These are phyloP conservation scores for Onychomys leucogaster DNA, from an alignment of 2,797 vertebrate species.

Conservation along the genomic window DNA sequence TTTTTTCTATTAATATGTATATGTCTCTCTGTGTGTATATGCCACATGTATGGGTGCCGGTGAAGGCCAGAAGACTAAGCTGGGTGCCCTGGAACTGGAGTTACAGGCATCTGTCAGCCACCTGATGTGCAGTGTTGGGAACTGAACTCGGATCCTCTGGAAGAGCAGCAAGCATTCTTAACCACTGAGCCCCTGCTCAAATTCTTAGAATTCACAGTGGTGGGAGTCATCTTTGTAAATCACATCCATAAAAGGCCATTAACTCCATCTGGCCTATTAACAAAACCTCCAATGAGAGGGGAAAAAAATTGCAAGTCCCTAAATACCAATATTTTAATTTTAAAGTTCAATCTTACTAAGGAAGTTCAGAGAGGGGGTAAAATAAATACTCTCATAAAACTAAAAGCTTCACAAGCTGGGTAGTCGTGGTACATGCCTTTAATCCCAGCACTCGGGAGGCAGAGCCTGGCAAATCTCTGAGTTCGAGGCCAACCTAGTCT, in stretches of 20 bases:
- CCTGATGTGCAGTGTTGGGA: not conserved
- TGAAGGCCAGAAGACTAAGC: not conserved
- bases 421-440: no score
- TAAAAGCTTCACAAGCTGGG: not conserved
- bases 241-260: conserved; percentile 27
- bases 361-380: not conserved
- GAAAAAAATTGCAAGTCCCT: not conserved
- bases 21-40: not conserved
- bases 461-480: no score
- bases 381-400: conserved; percentile 7
- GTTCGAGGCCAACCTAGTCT: no score
- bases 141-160: not conserved
- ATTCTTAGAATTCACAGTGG: conserved; percentile 21
- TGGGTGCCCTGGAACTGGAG: not conserved
- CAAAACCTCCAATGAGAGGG: not conserved
- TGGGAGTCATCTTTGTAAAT: not conserved
- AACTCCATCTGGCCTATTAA: not conserved
- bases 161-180: not conserved
- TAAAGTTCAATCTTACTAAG: conserved; percentile 17
- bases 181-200: not conserved
- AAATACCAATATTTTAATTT: not conserved
- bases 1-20: not conserved
- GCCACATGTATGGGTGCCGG: no score
- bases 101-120: not conserved
- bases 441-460: no score